phyloP scores from a whole-genome alignment of 2,797 vertebrate species.

The Hemibagrus guttatus region DNA sequence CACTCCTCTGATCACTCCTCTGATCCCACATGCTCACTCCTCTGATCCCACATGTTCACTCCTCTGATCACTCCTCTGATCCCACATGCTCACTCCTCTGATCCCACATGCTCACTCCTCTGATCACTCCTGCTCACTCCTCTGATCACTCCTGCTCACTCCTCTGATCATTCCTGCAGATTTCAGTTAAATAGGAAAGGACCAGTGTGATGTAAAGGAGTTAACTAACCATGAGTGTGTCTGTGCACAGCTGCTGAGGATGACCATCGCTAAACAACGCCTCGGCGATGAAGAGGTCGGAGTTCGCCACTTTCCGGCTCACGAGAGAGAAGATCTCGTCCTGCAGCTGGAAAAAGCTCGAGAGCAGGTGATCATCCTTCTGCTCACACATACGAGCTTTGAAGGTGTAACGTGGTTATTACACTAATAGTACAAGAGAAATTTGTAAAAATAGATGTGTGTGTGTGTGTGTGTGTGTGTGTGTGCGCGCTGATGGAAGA shows the following conservation, averaged over 20 bases:
- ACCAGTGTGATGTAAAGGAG: neutral
- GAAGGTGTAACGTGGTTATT: neutral
- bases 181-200: neutral
- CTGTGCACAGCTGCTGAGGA: constrained; percentile 79
- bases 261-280: constrained; percentile 86
- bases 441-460: neutral
- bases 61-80: too few relatives aligned
- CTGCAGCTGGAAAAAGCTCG: constrained; percentile 81
- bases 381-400: neutral
- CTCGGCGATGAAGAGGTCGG: constrained; percentile 85
- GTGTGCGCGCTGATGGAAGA: neutral
- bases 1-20: too few relatives aligned
- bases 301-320: constrained; percentile 81
- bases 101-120: too few relatives aligned
- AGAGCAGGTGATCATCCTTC: constrained; percentile 72
- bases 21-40: too few relatives aligned
- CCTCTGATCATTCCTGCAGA: too few relatives aligned
- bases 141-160: too few relatives aligned
- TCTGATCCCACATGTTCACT: too few relatives aligned
- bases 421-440: neutral
- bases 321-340: constrained; percentile 84
- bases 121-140: too few relatives aligned
- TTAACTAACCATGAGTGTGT: neutral
- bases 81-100: too few relatives aligned
- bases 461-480: neutral